These are phyloP conservation scores for Epinephelus moara DNA, from an alignment of 2,113 vertebrate species.

Conservation along the genomic window DNA sequence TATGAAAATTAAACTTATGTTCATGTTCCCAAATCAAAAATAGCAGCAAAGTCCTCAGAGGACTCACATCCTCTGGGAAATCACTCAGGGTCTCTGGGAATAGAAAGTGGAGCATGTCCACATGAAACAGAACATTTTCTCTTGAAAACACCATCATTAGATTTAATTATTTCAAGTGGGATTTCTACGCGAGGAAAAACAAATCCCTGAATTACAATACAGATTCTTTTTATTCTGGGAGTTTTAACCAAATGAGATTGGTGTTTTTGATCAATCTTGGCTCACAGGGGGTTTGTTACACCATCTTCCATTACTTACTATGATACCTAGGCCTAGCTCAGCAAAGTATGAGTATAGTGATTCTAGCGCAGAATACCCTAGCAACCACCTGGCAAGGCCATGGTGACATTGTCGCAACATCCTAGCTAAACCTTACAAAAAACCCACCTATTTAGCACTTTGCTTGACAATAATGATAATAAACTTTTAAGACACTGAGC, in stretches of 20 bases:
- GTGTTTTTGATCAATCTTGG: neutral
- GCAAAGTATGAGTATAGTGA: neutral
- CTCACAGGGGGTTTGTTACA: neutral
- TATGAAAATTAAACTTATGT: constrained; percentile 34
- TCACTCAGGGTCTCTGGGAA: constrained; percentile 22
- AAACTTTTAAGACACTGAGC: too few relatives aligned
- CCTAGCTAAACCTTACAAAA: too few relatives aligned
- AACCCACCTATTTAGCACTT: too few relatives aligned
- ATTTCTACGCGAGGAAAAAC: neutral
- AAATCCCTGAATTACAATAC: neutral
- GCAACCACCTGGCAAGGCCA: too few relatives aligned
- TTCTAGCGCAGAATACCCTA: too few relatives aligned
- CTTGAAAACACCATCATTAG: constrained; percentile 32
- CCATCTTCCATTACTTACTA: neutral
- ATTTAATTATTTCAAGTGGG: constrained; percentile 5
- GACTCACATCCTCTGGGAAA: constrained; percentile 51
- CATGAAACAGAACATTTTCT: constrained; percentile 38
- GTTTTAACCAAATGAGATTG: neutral
- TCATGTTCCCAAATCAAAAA: constrained; percentile 39
- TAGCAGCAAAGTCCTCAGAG: constrained; percentile 44
- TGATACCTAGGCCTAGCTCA: neutral
- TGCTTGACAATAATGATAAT: too few relatives aligned
- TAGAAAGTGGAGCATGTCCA: constrained; percentile 46
- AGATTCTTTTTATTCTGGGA: neutral
- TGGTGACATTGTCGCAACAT: too few relatives aligned